phyloP scores from a whole-genome alignment of 2,797 vertebrate genomes.

The Rhinoraja longicauda region DNA sequence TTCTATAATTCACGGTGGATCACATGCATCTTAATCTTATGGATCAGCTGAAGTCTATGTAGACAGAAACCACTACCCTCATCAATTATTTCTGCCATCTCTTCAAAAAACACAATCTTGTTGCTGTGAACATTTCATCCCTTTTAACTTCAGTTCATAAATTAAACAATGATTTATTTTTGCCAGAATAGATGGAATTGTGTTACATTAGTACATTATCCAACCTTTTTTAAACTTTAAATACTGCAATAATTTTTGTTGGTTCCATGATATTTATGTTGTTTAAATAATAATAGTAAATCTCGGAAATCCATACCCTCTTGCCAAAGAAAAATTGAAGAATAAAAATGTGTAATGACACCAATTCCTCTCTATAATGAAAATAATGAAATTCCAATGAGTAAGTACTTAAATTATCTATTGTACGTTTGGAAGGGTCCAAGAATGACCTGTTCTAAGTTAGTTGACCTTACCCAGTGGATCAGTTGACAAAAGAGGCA shows the following conservation, averaged over 20 bases:
- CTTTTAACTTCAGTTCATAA: not conserved
- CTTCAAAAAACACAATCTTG: no score
- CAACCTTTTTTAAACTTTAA: not conserved
- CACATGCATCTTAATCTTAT: no score
- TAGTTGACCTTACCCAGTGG: no score
- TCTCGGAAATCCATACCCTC: not conserved
- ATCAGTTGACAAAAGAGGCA: not conserved
- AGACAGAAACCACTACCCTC: no score
- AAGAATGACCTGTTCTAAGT: not conserved
- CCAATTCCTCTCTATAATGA: not conserved
- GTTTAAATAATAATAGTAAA: not conserved
- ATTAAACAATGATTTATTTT: not conserved
- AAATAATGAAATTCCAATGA: not conserved
- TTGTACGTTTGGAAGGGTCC: not conserved
- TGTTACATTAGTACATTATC: not conserved
- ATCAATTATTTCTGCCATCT: no score
- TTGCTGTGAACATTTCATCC: not conserved
- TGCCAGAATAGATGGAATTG: not conserved
- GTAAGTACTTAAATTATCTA: no score
- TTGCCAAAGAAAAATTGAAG: not conserved
- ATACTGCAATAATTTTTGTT: not conserved
- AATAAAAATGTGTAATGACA: not conserved
- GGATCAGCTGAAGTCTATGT: no score
- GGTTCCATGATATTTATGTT: not conserved
- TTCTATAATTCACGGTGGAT: no score